Percentiles rank a stretch among this genome's conserved stretches.
Conservation (phyloP, 2,797 vertebrate species). For the Hirundo rustica region DNA sequence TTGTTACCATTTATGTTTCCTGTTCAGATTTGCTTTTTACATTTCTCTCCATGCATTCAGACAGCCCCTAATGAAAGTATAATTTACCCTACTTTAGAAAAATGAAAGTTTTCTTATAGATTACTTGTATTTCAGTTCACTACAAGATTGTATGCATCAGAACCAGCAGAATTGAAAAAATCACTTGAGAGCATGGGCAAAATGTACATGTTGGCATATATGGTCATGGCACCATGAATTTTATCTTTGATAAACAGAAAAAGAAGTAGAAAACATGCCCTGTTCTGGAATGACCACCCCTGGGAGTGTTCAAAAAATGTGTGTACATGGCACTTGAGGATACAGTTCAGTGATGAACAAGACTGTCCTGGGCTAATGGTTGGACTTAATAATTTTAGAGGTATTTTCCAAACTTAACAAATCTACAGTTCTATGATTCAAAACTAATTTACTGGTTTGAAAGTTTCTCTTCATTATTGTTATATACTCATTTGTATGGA, state of each 20-base stretch:
- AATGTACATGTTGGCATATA: accelerated
- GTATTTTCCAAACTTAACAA: background rate
- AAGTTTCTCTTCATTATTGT: background rate
- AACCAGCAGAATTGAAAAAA: background rate
- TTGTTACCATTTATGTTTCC: background rate
- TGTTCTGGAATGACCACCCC: background rate
- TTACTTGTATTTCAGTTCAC: background rate
- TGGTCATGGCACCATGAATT: accelerated
- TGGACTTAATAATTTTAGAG: background rate
- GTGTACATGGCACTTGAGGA: too few relatives aligned
- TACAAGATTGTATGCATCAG: background rate
- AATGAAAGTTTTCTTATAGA: background rate
- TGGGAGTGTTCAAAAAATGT: background rate
- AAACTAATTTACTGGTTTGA: background rate
- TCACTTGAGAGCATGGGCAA: accelerated
- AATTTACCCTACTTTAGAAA: background rate
- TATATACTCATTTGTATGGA: background rate
- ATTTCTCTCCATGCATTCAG: background rate
- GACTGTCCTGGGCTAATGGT: background rate
- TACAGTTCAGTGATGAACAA: background rate
- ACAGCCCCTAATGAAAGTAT: background rate
- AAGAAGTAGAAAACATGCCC: background rate
- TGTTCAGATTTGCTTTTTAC: background rate
- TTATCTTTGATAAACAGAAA: background rate
- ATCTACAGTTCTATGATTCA: background rate